These are phyloP conservation scores for Geophilus truncorum DNA, from an alignment of 2,888 invertebrate genomes.

Conservation along the genomic window DNA sequence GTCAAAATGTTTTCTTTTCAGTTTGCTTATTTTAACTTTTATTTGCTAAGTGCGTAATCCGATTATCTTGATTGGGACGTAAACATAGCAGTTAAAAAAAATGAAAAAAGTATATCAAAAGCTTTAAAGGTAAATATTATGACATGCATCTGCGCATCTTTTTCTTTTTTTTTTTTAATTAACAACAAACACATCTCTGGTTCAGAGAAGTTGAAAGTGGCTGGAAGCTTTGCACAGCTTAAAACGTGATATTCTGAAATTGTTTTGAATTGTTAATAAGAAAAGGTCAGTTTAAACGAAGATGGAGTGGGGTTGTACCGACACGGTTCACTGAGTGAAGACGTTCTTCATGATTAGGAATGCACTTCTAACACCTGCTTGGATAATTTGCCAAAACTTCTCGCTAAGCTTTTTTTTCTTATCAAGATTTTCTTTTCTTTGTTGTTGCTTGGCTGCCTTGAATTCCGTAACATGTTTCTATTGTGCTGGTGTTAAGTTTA, in stretches of 20 bases:
- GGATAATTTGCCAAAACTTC: background rate
- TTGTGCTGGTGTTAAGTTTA: background rate
- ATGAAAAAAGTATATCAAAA: background rate
- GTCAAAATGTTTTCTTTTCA: too few relatives aligned
- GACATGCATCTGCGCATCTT: too few relatives aligned
- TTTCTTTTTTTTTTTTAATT: too few relatives aligned
- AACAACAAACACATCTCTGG: too few relatives aligned
- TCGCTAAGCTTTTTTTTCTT: background rate
- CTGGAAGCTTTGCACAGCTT: background rate
- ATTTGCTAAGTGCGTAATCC: background rate
- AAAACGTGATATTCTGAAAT: background rate
- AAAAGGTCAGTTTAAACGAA: background rate
- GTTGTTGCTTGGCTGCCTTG: background rate
- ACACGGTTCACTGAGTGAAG: background rate
- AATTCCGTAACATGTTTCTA: background rate
- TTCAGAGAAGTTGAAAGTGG: background rate
- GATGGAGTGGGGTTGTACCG: background rate
- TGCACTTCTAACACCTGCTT: background rate
- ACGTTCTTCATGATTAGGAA: background rate
- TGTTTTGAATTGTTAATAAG: background rate
- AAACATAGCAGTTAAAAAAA: too few relatives aligned
- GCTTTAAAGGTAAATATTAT: too few relatives aligned
- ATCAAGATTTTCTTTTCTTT: background rate
- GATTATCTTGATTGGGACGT: background rate
- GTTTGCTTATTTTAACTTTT: too few relatives aligned